phyloP scores from a whole-genome alignment of 2,888 invertebrate genomes.

The Crioceris asparagi region DNA sequence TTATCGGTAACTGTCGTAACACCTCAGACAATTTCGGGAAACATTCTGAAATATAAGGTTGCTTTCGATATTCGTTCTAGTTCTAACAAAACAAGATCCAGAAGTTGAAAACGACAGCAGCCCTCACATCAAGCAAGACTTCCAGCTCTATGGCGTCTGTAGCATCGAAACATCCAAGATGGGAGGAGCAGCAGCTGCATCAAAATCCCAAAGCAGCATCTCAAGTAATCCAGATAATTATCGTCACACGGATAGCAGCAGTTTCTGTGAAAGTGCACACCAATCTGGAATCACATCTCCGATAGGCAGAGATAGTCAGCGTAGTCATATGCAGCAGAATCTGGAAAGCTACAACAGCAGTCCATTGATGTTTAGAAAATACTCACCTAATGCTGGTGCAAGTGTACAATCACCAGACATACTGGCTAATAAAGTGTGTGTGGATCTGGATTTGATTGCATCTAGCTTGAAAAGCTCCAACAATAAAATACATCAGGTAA shows the following conservation, averaged over 20 bases:
- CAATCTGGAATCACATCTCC: no score
- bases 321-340: slow-evolving; percentile 16
- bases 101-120: slow-evolving; percentile 54
- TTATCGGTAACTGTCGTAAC: no score
- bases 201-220: slow-evolving; percentile 6
- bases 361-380: slow-evolving; percentile 30
- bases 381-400: slow-evolving; percentile 5
- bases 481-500: slow-evolving; percentile 3
- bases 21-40: no score
- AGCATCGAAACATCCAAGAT: slow-evolving; percentile 14
- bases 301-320: slow-evolving; percentile 10
- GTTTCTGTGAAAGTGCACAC: no score
- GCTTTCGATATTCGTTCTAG: no score
- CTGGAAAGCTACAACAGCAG: slow-evolving; percentile 41
- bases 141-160: slow-evolving; percentile 18
- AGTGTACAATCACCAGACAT: slow-evolving; percentile 33
- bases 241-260: slow-evolving; percentile 27
- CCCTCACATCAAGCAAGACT: slow-evolving; percentile 24
- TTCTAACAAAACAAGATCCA: slow-evolving; percentile 52
- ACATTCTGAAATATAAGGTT: no score
- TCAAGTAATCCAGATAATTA: slow-evolving; percentile 25
- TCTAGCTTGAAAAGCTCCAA: slow-evolving; percentile 25
- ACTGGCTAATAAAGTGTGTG: slow-evolving; percentile 43
- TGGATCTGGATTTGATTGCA: slow-evolving; percentile 43
- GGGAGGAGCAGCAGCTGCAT: no score